Conservation (phyloP, 2,888 invertebrate genomes). For the Flexamia atlantica region DNA sequence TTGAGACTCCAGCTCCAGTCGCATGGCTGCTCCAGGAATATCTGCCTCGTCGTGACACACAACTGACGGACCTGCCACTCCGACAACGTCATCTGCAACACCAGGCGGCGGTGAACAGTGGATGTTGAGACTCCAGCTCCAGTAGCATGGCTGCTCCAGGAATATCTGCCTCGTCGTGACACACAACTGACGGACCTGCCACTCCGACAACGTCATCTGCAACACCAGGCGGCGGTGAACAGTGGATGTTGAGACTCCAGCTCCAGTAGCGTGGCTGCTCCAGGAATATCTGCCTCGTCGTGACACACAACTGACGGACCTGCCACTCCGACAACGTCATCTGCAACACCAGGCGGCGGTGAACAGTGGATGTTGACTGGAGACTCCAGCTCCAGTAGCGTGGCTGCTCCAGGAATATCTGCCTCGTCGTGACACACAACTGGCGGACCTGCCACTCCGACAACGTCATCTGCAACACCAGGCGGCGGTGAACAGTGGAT, state of each 20-base stretch:
- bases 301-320: conserved; percentile 75
- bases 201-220: conserved; percentile 70
- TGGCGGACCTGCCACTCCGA: no score
- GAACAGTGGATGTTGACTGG: no score
- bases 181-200: conserved; percentile 75
- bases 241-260: no score
- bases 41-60: conserved; percentile 72
- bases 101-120: no score
- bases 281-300: conserved; percentile 72
- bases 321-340: conserved; percentile 71
- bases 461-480: no score
- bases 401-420: no score
- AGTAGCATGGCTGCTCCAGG: conserved; percentile 76
- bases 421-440: no score
- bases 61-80: conserved; percentile 74
- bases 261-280: no score
- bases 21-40: conserved; percentile 75
- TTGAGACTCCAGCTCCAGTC: conserved; percentile 76
- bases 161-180: conserved; percentile 71
- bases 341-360: conserved; percentile 61
- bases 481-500: no score
- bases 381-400: no score
- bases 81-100: conserved; percentile 68
- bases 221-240: conserved; percentile 72
- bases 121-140: conserved; percentile 76